These are phyloP conservation scores for Poeciliopsis turneri DNA, from an alignment of 2,797 vertebrate species.

Conservation along the genomic window DNA sequence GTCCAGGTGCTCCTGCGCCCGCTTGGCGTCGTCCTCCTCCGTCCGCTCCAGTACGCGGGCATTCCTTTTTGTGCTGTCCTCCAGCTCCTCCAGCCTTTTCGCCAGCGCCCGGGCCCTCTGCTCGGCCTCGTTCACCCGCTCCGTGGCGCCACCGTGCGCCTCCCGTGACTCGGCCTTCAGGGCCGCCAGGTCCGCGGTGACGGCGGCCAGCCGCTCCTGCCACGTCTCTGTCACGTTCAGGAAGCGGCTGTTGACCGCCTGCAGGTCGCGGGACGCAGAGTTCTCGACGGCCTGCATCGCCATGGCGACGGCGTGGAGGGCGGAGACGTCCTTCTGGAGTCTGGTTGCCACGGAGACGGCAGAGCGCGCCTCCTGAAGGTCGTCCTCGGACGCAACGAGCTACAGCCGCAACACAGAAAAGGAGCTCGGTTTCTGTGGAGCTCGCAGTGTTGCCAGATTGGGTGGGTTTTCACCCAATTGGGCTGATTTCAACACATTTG, in stretches of 20 bases:
- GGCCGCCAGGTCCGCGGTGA: conserved; percentile 75
- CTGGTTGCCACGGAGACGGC: conserved; percentile 78
- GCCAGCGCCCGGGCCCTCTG: conserved; percentile 79
- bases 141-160: conserved; percentile 82
- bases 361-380: conserved; percentile 82
- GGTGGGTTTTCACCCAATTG: no score
- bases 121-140: conserved; percentile 87
- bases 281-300: conserved; percentile 82
- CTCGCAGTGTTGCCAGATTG: conserved; percentile 19
- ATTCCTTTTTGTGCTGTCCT: conserved; percentile 90
- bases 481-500: no score
- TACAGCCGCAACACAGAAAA: conserved; percentile 96
- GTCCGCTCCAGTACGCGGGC: conserved; percentile 86
- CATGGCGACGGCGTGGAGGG: conserved; percentile 77
- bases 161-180: conserved; percentile 86
- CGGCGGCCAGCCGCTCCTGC: conserved; percentile 80
- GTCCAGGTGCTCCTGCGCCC: conserved; percentile 80
- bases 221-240: conserved; percentile 85
- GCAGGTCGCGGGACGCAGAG: conserved; percentile 78
- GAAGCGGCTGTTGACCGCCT: conserved; percentile 83
- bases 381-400: conserved; percentile 88
- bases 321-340: conserved; percentile 84
- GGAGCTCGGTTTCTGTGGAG: conserved; percentile 75
- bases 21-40: conserved; percentile 86
- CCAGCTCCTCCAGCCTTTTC: conserved; percentile 87